A percentile compares a stretch with the other conserved stretches of the same genome.
Evolutionary conservation across 2,113 vertebrate genomes (phyloP).

Genomic region (Condylura cristata): DNA sequence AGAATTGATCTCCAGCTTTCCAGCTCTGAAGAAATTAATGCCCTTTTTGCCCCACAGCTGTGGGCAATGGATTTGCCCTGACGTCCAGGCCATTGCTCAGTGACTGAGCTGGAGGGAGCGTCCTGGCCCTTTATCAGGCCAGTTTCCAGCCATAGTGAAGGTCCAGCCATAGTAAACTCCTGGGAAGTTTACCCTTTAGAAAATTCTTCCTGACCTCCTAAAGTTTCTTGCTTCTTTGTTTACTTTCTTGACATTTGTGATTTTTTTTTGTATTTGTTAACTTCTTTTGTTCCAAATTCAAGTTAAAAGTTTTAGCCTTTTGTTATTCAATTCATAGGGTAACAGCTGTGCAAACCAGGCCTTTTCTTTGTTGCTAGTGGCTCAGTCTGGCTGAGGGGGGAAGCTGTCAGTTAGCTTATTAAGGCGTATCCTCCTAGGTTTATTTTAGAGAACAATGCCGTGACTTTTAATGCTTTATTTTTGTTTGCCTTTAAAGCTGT

Average conservation of each 20-base stretch:
- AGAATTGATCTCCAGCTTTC: neutral
- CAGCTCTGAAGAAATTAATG: neutral
- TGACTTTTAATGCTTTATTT: slow-evolving; percentile 26
- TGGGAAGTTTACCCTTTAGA: neutral
- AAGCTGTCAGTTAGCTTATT: slow-evolving; percentile 34
- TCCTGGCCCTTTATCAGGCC: neutral
- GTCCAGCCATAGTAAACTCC: neutral
- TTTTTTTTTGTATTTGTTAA: neutral
- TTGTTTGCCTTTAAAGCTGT: slow-evolving; percentile 49
- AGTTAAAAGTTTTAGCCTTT: slow-evolving; percentile 67
- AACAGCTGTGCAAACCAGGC: slow-evolving; percentile 70
- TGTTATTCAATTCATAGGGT: slow-evolving; percentile 47
- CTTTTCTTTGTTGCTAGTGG: slow-evolving; percentile 30
- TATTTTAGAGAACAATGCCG: slow-evolving; percentile 32
- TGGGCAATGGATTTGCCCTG: neutral
- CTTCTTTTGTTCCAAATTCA: neutral
- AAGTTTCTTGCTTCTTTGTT: slow-evolving; percentile 17
- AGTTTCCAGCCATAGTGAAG: neutral
- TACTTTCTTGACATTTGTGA: neutral
- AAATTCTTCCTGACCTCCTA: neutral
- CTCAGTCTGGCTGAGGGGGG: neutral
- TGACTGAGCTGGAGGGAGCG: neutral
- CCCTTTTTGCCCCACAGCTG: neutral
- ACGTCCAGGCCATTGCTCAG: neutral
- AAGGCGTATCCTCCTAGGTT: slow-evolving; percentile 39